A percentile compares a stretch with the other conserved stretches of the same genome.
Evolutionary conservation across 2,113 vertebrate species (phyloP).

Genomic region (Myocastor coypus): DNA sequence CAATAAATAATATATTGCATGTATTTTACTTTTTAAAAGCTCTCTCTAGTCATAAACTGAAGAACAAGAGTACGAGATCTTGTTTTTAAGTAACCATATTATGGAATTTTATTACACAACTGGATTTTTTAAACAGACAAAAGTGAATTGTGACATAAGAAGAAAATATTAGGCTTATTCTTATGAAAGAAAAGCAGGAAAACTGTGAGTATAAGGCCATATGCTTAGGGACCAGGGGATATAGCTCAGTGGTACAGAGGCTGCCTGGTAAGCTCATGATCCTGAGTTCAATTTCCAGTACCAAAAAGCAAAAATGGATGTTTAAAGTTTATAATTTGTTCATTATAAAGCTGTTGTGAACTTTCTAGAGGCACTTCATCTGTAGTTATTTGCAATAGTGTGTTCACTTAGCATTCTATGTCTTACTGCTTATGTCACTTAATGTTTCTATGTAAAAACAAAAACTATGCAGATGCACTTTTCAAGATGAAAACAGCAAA

Average conservation of each 20-base stretch:
- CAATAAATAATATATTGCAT: no score
- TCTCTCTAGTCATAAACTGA: neutral
- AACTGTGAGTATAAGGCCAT: neutral
- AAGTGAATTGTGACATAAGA: conserved; percentile 18
- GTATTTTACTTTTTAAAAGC: neutral
- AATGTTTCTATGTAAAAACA: conserved; percentile 45
- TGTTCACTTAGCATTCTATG: neutral
- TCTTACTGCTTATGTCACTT: neutral
- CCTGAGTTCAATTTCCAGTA: no score
- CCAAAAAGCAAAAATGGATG: neutral
- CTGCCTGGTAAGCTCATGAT: no score
- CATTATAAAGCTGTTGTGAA: neutral
- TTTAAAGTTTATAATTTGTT: conserved; percentile 31
- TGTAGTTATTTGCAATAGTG: neutral
- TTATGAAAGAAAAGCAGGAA: conserved; percentile 12
- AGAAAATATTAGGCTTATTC: neutral
- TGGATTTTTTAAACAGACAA: conserved; percentile 2
- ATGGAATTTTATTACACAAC: conserved; percentile 35
- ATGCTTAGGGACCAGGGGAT: neutral
- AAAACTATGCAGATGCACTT: neutral
- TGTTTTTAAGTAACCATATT: conserved; percentile 26
- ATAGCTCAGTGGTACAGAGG: no score
- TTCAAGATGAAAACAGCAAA: conserved; percentile 40
- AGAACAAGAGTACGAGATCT: conserved; percentile 6
- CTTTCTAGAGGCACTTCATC: neutral